Conservation (phyloP, 2,888 invertebrate species). For the Chironomus riparius region DNA sequence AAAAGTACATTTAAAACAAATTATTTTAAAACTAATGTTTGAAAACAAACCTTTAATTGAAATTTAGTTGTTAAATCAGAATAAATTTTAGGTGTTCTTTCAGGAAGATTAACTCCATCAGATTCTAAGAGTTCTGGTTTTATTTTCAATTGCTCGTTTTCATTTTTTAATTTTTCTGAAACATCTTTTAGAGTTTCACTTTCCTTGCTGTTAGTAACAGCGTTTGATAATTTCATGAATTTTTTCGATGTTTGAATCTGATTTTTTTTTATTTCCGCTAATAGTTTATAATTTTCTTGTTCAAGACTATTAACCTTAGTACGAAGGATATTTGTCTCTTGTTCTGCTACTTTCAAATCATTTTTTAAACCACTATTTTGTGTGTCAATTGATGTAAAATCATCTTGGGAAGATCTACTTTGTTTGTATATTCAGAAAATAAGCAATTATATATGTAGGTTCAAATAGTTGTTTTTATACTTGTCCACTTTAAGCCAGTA, state of each 20-base stretch:
- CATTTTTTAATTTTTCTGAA: conserved; percentile 50
- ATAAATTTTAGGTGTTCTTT: conserved; percentile 61
- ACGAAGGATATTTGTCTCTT: conserved; percentile 61
- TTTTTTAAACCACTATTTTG: conserved; percentile 60
- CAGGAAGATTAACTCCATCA: conserved; percentile 55
- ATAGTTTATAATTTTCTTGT: conserved; percentile 65
- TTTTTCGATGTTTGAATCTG: conserved; percentile 48
- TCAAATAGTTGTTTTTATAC: no score
- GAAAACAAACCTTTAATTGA: conserved; percentile 52
- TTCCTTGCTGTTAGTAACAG: conserved; percentile 38
- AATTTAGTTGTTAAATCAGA: conserved; percentile 63
- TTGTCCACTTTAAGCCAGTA: no score
- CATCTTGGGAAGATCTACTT: no score
- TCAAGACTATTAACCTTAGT: conserved; percentile 60
- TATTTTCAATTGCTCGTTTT: conserved; percentile 55
- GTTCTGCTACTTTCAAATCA: conserved; percentile 67
- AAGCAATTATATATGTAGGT: no score
- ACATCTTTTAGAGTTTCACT: conserved; percentile 49
- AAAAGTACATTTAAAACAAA: no score
- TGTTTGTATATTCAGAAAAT: no score
- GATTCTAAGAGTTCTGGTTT: conserved; percentile 57
- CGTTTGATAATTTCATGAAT: conserved; percentile 36
- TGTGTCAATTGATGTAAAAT: conserved; percentile 42
- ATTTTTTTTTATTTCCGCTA: conserved; percentile 62
- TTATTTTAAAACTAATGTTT: no score